Base-by-base conservation (phyloP, 2,113 vertebrate species). In the Scalopus aquaticus region DNA sequence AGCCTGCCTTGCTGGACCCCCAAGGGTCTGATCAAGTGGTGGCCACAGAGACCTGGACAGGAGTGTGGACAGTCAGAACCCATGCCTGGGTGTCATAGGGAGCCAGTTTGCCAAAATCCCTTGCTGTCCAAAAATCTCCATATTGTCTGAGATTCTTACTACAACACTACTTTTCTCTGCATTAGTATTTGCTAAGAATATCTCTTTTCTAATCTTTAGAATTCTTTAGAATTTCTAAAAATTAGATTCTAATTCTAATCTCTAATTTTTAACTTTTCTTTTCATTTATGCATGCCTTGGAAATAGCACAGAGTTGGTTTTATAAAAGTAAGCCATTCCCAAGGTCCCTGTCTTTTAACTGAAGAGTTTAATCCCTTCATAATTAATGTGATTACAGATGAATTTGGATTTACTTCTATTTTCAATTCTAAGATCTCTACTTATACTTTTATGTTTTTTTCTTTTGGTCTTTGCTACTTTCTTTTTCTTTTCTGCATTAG, bases 1-100 rank as follows among this genome's bases (percentile, higher is more conserved):
- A 56, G 15, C 39, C n/a, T 35, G 12, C 28, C 8, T 30, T 62
- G 1, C 12, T 13, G 69, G 19, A 15, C 16, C 9, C 44, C 2
- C 0, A 2, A 28, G 17, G 22, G 9, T n/a, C 60, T 16, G 44
- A 6, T 26, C 2, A 0, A 20, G 30, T 0, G 28, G 13, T 56
- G 54, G 20, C 6, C 30, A 10, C 2, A 11, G 30, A 17, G 30
- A 2, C 17, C 44, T 51, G 32, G 37, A 9, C 28, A 2, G 1
- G 9, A 2, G 7, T 10, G 46, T 17, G 22, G 39, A 6, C 2
- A 8, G 39, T 2, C 1, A 11, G 35, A 28, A 24, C 22, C 28
- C 6, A 9, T 6, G 2, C 19, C 11, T 11, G 35, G 28, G 49
- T 49, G 19, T 58, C 16, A 0, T 7, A n/a, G 69, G 2, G 35